Evolutionary conservation across 2,113 vertebrate species (phyloP).

Genomic region (Sinosuthora webbiana): DNA sequence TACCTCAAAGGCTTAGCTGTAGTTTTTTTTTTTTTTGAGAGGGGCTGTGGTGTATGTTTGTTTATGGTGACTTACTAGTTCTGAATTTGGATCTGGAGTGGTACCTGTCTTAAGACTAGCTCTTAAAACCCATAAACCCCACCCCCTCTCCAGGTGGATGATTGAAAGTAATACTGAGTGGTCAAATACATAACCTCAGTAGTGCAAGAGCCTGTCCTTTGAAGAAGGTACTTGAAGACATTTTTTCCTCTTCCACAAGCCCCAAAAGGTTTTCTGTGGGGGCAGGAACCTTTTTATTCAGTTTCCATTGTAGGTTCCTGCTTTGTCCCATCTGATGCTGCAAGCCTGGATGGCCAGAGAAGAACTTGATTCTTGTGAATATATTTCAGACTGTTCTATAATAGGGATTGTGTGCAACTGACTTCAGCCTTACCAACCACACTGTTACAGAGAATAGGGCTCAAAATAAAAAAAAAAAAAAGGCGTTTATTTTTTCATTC

Average conservation of each 20-base stretch:
- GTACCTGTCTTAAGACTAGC: not conserved
- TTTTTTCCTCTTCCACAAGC: not conserved
- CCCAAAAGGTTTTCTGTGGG: not conserved
- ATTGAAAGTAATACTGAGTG: not conserved
- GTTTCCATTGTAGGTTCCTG: not conserved
- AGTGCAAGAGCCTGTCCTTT: not conserved
- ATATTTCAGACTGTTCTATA: not conserved
- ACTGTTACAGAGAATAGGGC: not conserved
- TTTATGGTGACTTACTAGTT: not conserved
- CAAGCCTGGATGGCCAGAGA: not conserved
- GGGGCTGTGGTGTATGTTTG: rapidly evolving
- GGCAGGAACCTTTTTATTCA: not conserved
- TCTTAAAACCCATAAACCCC: not conserved
- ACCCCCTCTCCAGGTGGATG: not conserved
- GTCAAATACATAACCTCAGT: not conserved
- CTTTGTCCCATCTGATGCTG: not conserved
- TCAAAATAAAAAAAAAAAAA: not conserved
- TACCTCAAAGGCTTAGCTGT: not conserved
- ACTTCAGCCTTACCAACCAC: not conserved
- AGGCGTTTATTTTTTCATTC: not conserved
- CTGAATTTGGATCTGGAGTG: not conserved
- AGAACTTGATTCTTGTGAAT: not conserved
- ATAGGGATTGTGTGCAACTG: not conserved
- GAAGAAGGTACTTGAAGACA: not conserved
- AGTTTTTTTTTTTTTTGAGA: not conserved